A percentile compares a stretch with the other conserved stretches of the same genome.
Conservation (phyloP, 2,888 invertebrate genomes). For the Laothoe populi region DNA sequence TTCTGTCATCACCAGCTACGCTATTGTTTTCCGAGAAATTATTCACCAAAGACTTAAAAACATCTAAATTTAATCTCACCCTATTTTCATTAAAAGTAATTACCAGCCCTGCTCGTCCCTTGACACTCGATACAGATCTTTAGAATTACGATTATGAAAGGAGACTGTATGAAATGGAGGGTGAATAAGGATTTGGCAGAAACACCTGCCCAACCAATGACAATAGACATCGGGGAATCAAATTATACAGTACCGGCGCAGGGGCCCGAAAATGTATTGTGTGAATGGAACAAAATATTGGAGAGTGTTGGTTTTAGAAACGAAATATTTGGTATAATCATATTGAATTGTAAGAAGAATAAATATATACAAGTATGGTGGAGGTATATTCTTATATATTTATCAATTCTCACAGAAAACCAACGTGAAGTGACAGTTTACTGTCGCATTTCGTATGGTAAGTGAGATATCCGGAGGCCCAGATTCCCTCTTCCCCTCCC, state of each 20-base stretch:
- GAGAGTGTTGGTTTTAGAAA: background rate
- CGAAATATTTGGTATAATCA: background rate
- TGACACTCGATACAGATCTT: background rate
- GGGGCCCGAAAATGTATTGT: background rate
- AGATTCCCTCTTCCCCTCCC: too few relatives aligned
- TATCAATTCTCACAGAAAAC: too few relatives aligned
- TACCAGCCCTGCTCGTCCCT: background rate
- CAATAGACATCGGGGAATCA: constrained; percentile 9
- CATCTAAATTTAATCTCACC: background rate
- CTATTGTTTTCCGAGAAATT: too few relatives aligned
- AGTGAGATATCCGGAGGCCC: too few relatives aligned
- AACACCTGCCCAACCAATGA: constrained; percentile 3
- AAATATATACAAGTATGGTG: too few relatives aligned
- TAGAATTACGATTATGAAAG: constrained; percentile 7
- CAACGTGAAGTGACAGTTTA: too few relatives aligned
- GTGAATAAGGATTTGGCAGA: constrained; percentile 3
- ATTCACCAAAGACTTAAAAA: too few relatives aligned
- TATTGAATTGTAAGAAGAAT: background rate
- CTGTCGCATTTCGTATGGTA: too few relatives aligned
- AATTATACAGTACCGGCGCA: background rate
- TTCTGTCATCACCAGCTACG: too few relatives aligned
- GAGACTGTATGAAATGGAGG: background rate
- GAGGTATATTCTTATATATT: too few relatives aligned
- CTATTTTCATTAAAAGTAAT: background rate
- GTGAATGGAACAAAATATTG: background rate